Evolutionary conservation across 2,888 invertebrate species (phyloP), one percentile per base, ranked within the genome.

Genomic region (Andrena praecox): DNA sequence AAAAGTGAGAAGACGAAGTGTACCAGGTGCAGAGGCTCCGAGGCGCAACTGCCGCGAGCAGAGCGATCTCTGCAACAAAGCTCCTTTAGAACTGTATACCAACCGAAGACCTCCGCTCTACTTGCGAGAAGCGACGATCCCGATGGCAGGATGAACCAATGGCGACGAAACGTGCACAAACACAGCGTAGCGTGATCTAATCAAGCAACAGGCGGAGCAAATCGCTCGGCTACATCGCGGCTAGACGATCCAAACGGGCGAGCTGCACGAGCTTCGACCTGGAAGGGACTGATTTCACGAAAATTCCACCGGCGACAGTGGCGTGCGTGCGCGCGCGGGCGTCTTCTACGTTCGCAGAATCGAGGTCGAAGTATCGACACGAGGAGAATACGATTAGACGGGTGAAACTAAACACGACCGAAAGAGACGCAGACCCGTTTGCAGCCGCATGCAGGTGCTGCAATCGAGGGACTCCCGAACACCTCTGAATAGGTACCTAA

Each of bases 151-250:
- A 27, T n/a, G 12, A n/a, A 60, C n/a, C n/a, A n/a, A 5, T 16
- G 29, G 24, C 10, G 52, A 12, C 12, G 20, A 52, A 8, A 48
- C 12, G 2, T 0, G n/a, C 16, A 33, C 27, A 42, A 56, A 16
- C 12, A 27, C 42, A 20, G n/a, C 33, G 50, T 8, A 24, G 31
- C 62, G 31, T 48, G 50, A 24, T 31, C 52, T 48, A 12, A 59
- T 35, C 71, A 72, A 67, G 68, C 85, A 85, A 85, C 85, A 85
- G 84, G 85, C 85, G 48, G 29, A n/a, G 52, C 16, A 20, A 66
- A 63, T 24, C 3, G 42, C 31, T 69, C 5, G 63, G 29, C 29
- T 59, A 69, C 69, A 50, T 50, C 20, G 7, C 77, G 16, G n/a
- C 20, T 16, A 27, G 27, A 7, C 29, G 35, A 33, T 7, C 16